Evolutionary conservation across 2,113 vertebrate species (phyloP).

Genomic region (Pomatorhinus ruficollis): DNA sequence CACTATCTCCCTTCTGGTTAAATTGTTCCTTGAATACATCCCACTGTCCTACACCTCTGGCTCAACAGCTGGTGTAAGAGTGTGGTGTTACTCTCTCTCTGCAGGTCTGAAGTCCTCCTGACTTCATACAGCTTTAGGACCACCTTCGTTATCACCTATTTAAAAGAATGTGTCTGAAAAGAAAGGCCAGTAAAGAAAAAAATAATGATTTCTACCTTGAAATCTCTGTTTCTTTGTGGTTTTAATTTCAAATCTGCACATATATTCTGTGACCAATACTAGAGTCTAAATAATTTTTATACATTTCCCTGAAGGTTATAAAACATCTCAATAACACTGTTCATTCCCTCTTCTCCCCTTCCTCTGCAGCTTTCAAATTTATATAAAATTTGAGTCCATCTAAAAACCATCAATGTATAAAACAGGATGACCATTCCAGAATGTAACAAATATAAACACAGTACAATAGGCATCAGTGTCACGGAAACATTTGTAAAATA

Average conservation of each 20-base stretch:
- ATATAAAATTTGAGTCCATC: constrained; percentile 43
- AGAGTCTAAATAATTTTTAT: constrained; percentile 21
- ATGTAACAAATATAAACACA: constrained; percentile 58
- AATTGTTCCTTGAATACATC: neutral
- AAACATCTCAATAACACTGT: neutral
- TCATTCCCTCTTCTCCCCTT: neutral
- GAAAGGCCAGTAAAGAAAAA: neutral
- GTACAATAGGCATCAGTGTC: constrained; percentile 45
- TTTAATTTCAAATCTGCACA: neutral
- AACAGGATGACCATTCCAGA: constrained; percentile 52
- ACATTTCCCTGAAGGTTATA: neutral
- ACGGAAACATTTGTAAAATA: constrained; percentile 60
- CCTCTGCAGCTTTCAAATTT: neutral
- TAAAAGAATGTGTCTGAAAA: neutral
- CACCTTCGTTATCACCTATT: neutral
- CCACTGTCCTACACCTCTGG: rapidly evolving
- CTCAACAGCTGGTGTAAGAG: neutral
- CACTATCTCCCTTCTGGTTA: neutral
- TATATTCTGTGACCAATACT: neutral
- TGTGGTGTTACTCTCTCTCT: neutral
- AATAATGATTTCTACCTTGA: neutral
- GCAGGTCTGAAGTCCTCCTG: neutral
- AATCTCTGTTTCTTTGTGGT: neutral
- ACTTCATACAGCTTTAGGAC: neutral
- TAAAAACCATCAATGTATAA: constrained; percentile 58